Percentiles rank a stretch among this genome's conserved stretches.
Evolutionary conservation across 2,113 vertebrate genomes (phyloP).

Genomic region (Puntigrus tetrazona): DNA sequence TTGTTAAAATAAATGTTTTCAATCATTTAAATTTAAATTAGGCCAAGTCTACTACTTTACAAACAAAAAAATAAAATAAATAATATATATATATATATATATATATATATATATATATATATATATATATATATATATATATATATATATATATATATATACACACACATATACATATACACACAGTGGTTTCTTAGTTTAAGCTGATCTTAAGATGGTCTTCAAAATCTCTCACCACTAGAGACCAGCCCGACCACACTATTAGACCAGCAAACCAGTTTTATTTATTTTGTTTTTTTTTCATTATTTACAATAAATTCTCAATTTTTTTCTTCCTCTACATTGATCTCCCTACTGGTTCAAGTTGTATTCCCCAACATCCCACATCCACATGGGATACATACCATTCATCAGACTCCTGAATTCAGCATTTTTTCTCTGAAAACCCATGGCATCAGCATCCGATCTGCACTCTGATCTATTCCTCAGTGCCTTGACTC

Average conservation of each 20-base stretch:
- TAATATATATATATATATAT: too few species aligned
- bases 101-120: too few species aligned
- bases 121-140: too few species aligned
- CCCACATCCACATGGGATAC: not conserved
- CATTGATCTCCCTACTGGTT: not conserved
- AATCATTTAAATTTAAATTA: not conserved
- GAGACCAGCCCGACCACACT: not conserved
- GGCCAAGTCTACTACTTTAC: too few species aligned
- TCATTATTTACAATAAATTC: not conserved
- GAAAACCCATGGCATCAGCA: not conserved
- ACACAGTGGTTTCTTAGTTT: too few species aligned
- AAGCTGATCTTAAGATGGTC: not conserved
- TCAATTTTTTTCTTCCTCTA: not conserved
- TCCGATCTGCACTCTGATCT: not conserved
- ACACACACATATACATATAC: too few species aligned
- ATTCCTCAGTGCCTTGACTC: not conserved
- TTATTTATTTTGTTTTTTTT: not conserved
- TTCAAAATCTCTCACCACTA: not conserved
- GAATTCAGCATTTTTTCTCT: constrained; percentile 12
- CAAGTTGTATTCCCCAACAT: not conserved
- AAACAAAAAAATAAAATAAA: too few species aligned
- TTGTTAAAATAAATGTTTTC: not conserved
- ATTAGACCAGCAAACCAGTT: not conserved
- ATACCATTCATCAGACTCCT: not conserved
- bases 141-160: too few species aligned